A percentile compares a stretch with the other conserved stretches of the same genome.
phyloP scores from a whole-genome alignment of 2,113 vertebrate genomes.

The Meleagris gallopavo region DNA sequence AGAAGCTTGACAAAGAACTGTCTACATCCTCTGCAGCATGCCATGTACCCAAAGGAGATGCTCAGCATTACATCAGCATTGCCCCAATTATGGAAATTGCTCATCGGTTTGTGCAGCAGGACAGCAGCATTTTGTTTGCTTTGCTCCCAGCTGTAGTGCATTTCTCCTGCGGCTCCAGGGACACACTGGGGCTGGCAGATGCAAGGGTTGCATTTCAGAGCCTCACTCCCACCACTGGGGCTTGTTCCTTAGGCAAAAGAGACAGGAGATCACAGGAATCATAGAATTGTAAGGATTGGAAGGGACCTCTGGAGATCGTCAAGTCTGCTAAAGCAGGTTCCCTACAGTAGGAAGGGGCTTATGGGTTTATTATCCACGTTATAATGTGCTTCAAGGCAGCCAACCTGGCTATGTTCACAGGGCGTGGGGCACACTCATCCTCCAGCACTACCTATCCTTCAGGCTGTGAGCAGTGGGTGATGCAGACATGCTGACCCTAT shows the following conservation, averaged over 20 bases:
- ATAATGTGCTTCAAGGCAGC: not conserved
- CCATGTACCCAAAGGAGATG: not conserved
- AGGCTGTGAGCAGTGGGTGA: not conserved
- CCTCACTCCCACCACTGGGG: not conserved
- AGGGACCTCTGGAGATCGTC: too few relatives aligned
- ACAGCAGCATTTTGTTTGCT: not conserved
- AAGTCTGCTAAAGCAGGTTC: too few relatives aligned
- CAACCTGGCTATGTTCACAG: not conserved
- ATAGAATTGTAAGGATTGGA: too few relatives aligned
- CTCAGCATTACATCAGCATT: not conserved
- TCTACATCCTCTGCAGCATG: not conserved
- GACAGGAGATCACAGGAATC: not conserved
- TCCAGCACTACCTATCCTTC: accelerated
- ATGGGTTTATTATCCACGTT: not conserved
- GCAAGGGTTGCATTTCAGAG: not conserved
- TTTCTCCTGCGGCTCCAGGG: not conserved
- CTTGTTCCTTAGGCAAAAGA: not conserved
- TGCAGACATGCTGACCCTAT: not conserved
- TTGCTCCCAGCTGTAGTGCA: not conserved
- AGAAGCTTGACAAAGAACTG: not conserved
- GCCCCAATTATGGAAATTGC: conserved; percentile 26
- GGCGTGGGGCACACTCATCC: not conserved
- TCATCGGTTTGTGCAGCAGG: not conserved
- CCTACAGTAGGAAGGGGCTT: not conserved
- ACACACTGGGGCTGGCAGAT: not conserved